Evolutionary conservation across 1,140 invertebrate genomes (phyloP).

Genomic region (Parasteatoda tepidariorum): DNA sequence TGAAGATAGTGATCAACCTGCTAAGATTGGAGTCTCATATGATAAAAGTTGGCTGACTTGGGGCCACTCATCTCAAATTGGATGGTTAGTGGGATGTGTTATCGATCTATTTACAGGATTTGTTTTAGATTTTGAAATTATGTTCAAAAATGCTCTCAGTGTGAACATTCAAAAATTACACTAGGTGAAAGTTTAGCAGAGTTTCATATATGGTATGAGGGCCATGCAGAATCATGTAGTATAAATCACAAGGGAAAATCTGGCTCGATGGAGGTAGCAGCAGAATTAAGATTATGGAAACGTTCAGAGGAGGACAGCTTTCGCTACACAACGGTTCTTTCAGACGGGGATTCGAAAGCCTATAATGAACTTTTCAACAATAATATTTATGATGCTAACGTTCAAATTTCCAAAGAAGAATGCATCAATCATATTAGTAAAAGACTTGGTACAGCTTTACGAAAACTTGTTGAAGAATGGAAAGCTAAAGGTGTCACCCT

Average conservation of each 20-base stretch:
- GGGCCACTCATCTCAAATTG: too few relatives aligned
- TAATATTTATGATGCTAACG: neutral
- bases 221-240: neutral
- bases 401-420: too few relatives aligned
- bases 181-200: neutral
- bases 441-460: neutral
- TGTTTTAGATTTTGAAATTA: neutral
- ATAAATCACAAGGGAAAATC: neutral
- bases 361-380: neutral
- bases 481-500: neutral
- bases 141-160: neutral
- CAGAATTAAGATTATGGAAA: neutral
- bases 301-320: neutral
- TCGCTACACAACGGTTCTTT: slow-evolving; percentile 1
- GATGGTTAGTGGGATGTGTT: too few relatives aligned
- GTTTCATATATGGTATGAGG: slow-evolving; percentile 16
- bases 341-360: slow-evolving; percentile 6
- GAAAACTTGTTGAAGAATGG: neutral
- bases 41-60: too few relatives aligned
- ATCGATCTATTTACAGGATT: too few relatives aligned
- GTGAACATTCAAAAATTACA: neutral
- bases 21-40: too few relatives aligned
- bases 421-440: slow-evolving; percentile 10
- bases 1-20: too few relatives aligned
- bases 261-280: neutral